Conservation (phyloP, 2,113 vertebrate species). For the Aspiorhynchus laticeps region DNA sequence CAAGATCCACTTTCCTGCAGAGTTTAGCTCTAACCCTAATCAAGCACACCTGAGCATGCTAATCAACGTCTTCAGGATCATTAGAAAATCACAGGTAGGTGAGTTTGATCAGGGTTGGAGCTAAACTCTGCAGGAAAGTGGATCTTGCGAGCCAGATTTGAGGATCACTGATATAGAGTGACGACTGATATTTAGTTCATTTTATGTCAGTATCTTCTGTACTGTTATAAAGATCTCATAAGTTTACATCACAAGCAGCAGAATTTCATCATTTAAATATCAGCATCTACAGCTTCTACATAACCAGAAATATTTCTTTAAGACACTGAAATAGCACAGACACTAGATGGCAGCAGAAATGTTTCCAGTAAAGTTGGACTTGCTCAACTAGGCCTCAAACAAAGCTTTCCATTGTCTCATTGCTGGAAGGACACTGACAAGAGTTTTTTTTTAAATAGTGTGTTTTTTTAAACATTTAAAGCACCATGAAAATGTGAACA, state of each 20-base stretch:
- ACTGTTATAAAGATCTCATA: neutral
- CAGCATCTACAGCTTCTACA: neutral
- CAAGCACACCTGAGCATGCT: too few relatives aligned
- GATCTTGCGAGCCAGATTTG: too few relatives aligned
- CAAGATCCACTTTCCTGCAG: too few relatives aligned
- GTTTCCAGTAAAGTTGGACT: constrained; percentile 40
- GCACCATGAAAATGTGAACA: neutral
- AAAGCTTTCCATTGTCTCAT: constrained; percentile 68
- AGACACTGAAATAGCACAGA: neutral
- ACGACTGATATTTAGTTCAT: neutral
- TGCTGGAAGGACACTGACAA: constrained; percentile 60
- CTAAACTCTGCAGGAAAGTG: too few relatives aligned
- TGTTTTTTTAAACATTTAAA: neutral
- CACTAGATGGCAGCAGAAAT: constrained; percentile 75
- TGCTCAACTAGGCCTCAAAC: constrained; percentile 39
- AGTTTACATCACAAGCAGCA: neutral
- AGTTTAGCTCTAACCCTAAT: too few relatives aligned
- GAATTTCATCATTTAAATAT: neutral
- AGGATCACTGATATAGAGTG: too few relatives aligned
- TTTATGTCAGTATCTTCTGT: neutral
- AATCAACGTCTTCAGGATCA: too few relatives aligned
- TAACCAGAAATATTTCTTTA: neutral
- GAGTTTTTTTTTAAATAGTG: neutral
- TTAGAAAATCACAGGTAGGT: too few relatives aligned
- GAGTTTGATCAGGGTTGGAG: too few relatives aligned